Conservation (phyloP, 1,140 invertebrate species). For the Drosophila subobscura region DNA sequence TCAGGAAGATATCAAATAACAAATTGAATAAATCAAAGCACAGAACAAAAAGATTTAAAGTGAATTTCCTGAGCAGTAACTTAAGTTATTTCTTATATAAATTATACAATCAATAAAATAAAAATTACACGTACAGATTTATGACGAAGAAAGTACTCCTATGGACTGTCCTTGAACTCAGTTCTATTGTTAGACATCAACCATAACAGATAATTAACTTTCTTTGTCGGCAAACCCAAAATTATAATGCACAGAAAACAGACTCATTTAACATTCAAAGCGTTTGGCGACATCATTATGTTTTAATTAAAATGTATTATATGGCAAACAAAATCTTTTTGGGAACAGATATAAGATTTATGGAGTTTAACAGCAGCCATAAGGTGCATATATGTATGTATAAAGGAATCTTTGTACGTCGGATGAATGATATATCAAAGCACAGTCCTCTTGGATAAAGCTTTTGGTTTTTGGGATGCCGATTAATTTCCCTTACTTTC, state of each 20-base stretch:
- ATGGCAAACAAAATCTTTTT: neutral
- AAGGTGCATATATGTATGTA: too few species aligned
- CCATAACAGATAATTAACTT: slow-evolving; percentile 21
- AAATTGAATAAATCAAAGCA: slow-evolving; percentile 1
- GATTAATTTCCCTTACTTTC: too few species aligned
- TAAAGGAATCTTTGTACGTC: too few species aligned
- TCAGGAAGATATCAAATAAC: slow-evolving; percentile 34
- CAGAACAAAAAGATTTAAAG: slow-evolving; percentile 1
- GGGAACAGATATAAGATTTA: neutral
- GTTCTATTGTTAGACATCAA: slow-evolving; percentile 41
- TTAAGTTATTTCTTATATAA: slow-evolving; percentile 16
- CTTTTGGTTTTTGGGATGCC: neutral
- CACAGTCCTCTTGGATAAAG: too few species aligned
- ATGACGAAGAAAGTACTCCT: slow-evolving; percentile 13
- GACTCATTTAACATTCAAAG: slow-evolving; percentile 22
- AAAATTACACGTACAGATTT: slow-evolving; percentile 26
- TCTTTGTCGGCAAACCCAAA: slow-evolving; percentile 37
- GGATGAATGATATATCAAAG: too few species aligned
- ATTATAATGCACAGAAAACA: slow-evolving; percentile 5
- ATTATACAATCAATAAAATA: slow-evolving; percentile 19
- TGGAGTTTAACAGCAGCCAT: too few species aligned
- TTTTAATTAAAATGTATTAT: slow-evolving; percentile 11
- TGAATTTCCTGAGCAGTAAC: slow-evolving; percentile 22
- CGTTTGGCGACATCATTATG: slow-evolving; percentile 23
- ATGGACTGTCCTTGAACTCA: slow-evolving; percentile 37